phyloP scores from a whole-genome alignment of 1,140 invertebrate species.

The Oryzaephilus surinamensis region DNA sequence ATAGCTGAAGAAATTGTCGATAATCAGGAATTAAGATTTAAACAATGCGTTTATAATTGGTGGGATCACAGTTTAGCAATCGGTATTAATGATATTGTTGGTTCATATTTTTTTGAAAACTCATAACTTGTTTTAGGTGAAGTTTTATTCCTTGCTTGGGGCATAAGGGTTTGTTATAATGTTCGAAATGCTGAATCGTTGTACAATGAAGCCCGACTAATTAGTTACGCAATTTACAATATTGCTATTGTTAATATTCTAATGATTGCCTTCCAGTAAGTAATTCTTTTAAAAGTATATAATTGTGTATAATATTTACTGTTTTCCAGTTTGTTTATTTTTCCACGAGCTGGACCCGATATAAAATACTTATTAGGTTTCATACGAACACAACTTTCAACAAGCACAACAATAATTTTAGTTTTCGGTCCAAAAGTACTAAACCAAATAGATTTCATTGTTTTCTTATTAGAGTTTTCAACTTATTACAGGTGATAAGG shows the following conservation, averaged over 20 bases:
- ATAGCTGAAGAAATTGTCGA: constrained; percentile 66
- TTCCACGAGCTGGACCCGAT: constrained; percentile 76
- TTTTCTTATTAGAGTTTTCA: too few relatives aligned
- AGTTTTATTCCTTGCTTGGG: constrained; percentile 80
- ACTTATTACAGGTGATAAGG: constrained; percentile 50
- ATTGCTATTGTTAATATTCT: constrained; percentile 83
- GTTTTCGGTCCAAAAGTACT: constrained; percentile 71
- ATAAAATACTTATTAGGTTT: constrained; percentile 82
- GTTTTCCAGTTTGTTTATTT: constrained; percentile 63
- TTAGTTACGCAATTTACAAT: constrained; percentile 89
- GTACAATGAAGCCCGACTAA: constrained; percentile 84
- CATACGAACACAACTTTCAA: constrained; percentile 75
- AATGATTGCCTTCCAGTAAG: constrained; percentile 87
- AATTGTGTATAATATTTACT: constrained; percentile 6
- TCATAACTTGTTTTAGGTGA: constrained; percentile 52
- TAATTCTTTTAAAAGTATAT: constrained; percentile 26
- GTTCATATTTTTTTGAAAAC: constrained; percentile 1
- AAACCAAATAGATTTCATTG: neutral
- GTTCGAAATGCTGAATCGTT: constrained; percentile 84
- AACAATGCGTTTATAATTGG: constrained; percentile 84
- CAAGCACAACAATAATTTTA: constrained; percentile 69
- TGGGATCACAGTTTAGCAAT: constrained; percentile 85
- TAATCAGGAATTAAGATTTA: constrained; percentile 64
- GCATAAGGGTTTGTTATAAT: constrained; percentile 81
- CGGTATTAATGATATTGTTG: constrained; percentile 53